Evolutionary conservation across 1,140 invertebrate genomes (phyloP), one percentile per base, ranked within the genome.

Genomic region (Euwallacea similis): DNA sequence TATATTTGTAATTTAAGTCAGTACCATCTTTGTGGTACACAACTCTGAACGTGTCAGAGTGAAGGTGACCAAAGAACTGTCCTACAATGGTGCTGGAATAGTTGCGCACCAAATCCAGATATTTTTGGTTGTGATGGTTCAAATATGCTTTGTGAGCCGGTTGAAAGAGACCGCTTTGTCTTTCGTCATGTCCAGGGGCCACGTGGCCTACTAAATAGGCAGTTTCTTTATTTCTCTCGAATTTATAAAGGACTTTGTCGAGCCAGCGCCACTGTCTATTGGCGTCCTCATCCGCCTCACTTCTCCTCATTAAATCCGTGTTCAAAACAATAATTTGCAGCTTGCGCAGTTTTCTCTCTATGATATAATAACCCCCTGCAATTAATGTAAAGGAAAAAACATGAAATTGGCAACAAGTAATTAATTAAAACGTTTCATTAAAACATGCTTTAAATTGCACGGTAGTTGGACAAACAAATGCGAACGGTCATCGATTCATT

Each of bases 31-130:
- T 88, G 80, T 88, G 89, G 82, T 93, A 94, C 77, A 94, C 89
- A 54, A 96, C 85, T 7, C 93, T 85, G 79, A 97, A 97, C 0
- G 93, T 92, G 81, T 97, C 95, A 10, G 91, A 93, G 82, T 97
- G 95, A 71, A 93, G 87, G 79, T 97, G 94, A 3, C 94, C 95
- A 77, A 95, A 97, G 83, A 97, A 95, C 82, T 97, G 95, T 42
- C 93, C 94, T 8, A 90, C 88, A 69, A 97, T 96, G 64, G 93
- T 91, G 64, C 87, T 83, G 7, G 91, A 86, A 79, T 92, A 91
- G 69, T 87, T 87, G 7, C 89, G 84, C 2, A 96, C 87, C 67
- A 91, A 81, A 58, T 89, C 83, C 15, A 95, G 77, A 79, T 94
- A 96, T 59, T 85, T 85, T 50, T 84, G 83, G 78, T 91, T 91